Conservation (phyloP, 2,888 invertebrate species). For the Cerastis leucographa region DNA sequence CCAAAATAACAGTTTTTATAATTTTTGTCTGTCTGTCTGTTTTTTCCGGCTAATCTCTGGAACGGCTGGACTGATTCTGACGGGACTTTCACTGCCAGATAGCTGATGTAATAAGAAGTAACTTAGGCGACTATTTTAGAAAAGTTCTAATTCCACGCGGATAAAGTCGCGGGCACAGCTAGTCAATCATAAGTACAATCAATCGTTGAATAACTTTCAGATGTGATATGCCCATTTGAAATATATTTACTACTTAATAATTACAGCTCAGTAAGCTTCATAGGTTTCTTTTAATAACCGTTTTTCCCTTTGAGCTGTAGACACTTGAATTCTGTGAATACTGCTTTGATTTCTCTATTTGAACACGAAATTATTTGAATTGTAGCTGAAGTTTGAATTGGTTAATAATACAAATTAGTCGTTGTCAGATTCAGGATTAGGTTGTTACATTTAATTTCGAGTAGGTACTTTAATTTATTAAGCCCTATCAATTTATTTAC, state of each 20-base stretch:
- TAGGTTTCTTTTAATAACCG: not conserved
- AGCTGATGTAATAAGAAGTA: too few relatives aligned
- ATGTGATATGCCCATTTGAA: not conserved
- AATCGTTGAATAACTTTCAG: not conserved
- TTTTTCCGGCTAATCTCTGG: too few relatives aligned
- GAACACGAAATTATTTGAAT: slow-evolving; percentile 6
- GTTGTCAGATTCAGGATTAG: slow-evolving; percentile 8
- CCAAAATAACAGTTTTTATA: too few relatives aligned
- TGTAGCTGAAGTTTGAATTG: slow-evolving; percentile 24
- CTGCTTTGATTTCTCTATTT: not conserved
- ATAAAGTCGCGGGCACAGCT: too few relatives aligned
- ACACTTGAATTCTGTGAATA: not conserved
- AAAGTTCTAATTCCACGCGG: too few relatives aligned
- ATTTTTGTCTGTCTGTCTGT: too few relatives aligned
- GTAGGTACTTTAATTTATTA: slow-evolving; percentile 4
- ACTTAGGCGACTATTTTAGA: too few relatives aligned
- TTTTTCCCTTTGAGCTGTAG: not conserved
- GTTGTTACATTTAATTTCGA: slow-evolving; percentile 4
- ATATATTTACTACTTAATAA: not conserved
- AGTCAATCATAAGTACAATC: not conserved
- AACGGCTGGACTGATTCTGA: too few relatives aligned
- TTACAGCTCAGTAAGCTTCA: not conserved
- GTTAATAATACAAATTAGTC: slow-evolving; percentile 25
- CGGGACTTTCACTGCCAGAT: too few relatives aligned
- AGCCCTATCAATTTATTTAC: not conserved